phyloP scores from a whole-genome alignment of 2,113 vertebrate species.

The Gavialis gangeticus region DNA sequence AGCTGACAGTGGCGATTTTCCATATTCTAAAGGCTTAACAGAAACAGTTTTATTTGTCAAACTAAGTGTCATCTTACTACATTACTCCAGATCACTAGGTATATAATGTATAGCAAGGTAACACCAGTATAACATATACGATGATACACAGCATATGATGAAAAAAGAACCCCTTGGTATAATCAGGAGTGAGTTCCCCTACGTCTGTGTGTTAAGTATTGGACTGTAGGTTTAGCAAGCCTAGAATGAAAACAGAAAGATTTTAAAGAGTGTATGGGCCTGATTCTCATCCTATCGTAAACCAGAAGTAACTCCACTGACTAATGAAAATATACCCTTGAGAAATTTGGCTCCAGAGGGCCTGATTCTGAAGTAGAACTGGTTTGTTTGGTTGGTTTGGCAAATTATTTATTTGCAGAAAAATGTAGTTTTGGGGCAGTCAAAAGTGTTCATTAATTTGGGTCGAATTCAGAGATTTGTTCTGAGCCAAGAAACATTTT shows the following conservation, averaged over 20 bases:
- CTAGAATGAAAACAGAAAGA: background rate
- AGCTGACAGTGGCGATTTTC: background rate
- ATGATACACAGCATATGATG: background rate
- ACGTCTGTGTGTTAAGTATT: background rate
- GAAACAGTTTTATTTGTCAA: slow-evolving; percentile 9
- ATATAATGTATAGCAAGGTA: no score
- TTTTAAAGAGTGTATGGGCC: background rate
- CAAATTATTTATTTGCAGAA: background rate
- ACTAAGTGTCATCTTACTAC: slow-evolving; percentile 17
- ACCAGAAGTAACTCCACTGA: background rate
- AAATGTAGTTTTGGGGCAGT: background rate
- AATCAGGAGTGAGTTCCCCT: background rate
- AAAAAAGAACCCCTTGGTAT: background rate
- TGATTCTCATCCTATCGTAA: background rate
- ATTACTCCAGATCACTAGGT: background rate
- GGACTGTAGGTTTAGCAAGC: background rate
- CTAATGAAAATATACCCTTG: background rate
- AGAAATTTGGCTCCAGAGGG: background rate
- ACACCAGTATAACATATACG: no score
- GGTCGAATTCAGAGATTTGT: background rate
- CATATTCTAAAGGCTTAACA: slow-evolving; percentile 18
- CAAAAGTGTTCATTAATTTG: background rate
- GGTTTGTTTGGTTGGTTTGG: background rate
- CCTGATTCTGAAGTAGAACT: background rate
- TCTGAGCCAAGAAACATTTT: background rate